Conservation (phyloP, 2,797 vertebrate genomes). For the Stomatorhinus walkeri region DNA sequence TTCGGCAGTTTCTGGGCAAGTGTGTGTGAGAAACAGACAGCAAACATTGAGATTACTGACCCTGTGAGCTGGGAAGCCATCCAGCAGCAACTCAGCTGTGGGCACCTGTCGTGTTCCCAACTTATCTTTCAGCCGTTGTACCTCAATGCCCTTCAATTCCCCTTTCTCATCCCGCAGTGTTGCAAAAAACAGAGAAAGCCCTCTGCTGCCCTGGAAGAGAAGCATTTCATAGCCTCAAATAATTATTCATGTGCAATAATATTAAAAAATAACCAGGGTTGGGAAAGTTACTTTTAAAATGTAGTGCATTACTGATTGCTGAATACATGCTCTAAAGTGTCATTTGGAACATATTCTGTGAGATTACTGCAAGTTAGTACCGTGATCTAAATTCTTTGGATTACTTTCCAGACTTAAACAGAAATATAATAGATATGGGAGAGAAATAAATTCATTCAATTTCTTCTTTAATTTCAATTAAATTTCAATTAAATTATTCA, state of each 20-base stretch:
- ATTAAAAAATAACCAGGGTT: not conserved
- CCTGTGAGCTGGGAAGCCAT: slow-evolving; percentile 64
- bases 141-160: slow-evolving; percentile 64
- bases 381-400: not conserved
- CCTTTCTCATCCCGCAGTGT: slow-evolving; percentile 61
- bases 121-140: slow-evolving; percentile 80
- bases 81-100: slow-evolving; percentile 75
- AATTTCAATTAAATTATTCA: too few relatives aligned
- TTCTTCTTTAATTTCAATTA: not conserved
- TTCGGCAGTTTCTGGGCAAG: not conserved
- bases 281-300: not conserved
- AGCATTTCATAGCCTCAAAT: not conserved
- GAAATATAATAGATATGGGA: not conserved
- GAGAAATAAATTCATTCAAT: not conserved
- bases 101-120: slow-evolving; percentile 78
- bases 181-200: slow-evolving; percentile 75
- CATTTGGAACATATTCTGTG: not conserved
- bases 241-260: not conserved
- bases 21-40: not conserved
- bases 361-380: not conserved
- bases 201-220: slow-evolving; percentile 57
- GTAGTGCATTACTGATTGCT: not conserved
- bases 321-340: not conserved
- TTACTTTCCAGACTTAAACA: not conserved
- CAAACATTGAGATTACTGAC: slow-evolving; percentile 40